Evolutionary conservation across 2,888 invertebrate genomes (phyloP), one percentile per base, ranked within the genome.

Genomic region (Heliconius sara): DNA sequence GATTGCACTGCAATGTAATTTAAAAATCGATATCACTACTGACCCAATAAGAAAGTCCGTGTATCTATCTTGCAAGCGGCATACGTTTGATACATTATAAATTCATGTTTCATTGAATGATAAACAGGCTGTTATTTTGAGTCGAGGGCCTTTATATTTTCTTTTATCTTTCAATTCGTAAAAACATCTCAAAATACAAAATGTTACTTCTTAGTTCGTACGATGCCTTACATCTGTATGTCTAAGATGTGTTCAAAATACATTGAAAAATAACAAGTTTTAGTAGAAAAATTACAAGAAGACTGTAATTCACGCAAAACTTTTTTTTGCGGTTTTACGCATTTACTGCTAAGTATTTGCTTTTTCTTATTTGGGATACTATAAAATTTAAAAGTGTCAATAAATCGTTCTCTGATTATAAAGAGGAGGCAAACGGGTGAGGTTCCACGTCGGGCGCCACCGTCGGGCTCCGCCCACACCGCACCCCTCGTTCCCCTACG

Each of bases 401-500:
- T 91, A 90, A 91, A 91, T 90, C 90, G 91, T 92, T 87, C 88
- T 89, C 90, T 93, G 93, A 92, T 94, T 92, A 91, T 90, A 87
- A 89, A 89, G 89, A 90, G 90, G 90, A 87, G 91, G 89, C 86
- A 79, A 83, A 84, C 88, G 89, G 89, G 87, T 88, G 87, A 86
- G 85, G 86, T 84, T 88, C 88, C 89, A 84, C 86, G 88, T 88
- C 87, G 90, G 90, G 91, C 89, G 91, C 90, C 91, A 90, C 85
- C 88, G 88, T 87, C 88, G 87, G 88, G 88, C 89, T 85, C 87
- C 85, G 85, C 82, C 84, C 83, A 79, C 82, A 79, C 84, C 87
- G 82, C 87, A 74, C 87, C 83, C 87, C 84, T 83, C 86, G 79
- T 82, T 79, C 84, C 74, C 74, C 74, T 80, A 85, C 85, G 83